phyloP scores from a whole-genome alignment of 2,888 invertebrate species.

The Myopa testacea region DNA sequence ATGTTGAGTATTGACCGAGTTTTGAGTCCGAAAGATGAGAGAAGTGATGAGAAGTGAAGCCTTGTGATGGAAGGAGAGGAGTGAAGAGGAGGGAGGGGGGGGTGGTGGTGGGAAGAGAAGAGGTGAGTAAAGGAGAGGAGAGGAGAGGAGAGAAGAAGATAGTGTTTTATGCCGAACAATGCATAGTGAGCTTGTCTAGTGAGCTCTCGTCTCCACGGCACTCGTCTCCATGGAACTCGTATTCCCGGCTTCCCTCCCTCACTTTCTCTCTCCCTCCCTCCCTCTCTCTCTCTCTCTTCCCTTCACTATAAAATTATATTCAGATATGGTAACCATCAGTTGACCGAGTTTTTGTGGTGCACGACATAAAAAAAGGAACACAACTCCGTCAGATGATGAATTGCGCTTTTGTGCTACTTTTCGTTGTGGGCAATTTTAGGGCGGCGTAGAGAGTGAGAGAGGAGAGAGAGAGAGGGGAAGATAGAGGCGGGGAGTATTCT shows the following conservation, averaged over 20 bases:
- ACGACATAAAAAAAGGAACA: slow-evolving; percentile 9
- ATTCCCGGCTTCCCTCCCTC: neutral
- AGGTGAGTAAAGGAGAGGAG: too few relatives aligned
- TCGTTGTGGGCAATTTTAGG: neutral
- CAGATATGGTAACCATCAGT: neutral
- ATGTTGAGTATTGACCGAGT: slow-evolving; percentile 25
- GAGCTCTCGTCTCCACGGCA: neutral
- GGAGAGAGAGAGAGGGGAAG: neutral
- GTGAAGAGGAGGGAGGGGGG: too few relatives aligned
- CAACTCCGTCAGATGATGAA: slow-evolving; percentile 34
- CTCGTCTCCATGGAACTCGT: neutral
- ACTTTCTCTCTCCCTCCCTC: neutral
- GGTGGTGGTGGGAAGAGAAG: too few relatives aligned
- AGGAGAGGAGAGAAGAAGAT: too few relatives aligned
- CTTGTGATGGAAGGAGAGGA: neutral
- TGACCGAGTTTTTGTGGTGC: slow-evolving; percentile 26
- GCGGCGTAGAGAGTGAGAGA: neutral
- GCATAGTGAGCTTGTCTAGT: neutral
- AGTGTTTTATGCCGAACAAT: too few relatives aligned
- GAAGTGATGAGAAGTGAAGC: neutral
- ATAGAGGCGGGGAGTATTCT: neutral
- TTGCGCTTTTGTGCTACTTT: slow-evolving; percentile 39
- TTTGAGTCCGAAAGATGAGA: neutral
- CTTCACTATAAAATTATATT: too few relatives aligned
- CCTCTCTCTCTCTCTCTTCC: neutral